Conservation (phyloP, 2,113 vertebrate genomes). For the Oncorhynchus tshawytscha region DNA sequence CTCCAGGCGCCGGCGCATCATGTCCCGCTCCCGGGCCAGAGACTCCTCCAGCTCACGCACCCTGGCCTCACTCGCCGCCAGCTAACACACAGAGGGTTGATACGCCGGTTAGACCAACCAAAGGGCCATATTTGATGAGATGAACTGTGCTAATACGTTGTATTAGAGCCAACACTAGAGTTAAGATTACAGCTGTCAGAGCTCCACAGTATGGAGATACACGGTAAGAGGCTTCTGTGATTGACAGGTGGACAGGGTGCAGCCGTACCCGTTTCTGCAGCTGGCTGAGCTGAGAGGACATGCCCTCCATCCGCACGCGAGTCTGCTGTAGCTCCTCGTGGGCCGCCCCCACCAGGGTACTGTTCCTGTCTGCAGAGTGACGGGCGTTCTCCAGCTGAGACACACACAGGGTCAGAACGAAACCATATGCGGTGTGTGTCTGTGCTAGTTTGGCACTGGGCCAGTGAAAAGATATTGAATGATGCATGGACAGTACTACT, state of each 20-base stretch:
- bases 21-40: conserved; percentile 81
- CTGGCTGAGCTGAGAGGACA: conserved; percentile 84
- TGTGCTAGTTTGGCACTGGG: not conserved
- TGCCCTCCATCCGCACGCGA: conserved; percentile 83
- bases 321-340: conserved; percentile 94
- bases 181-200: no score
- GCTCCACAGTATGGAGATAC: no score
- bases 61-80: conserved; percentile 84
- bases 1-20: conserved; percentile 80
- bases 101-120: not conserved
- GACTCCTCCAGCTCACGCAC: conserved; percentile 88
- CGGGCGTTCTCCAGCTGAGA: conserved; percentile 90
- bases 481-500: no score
- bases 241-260: no score
- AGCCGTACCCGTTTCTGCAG: conserved; percentile 89
- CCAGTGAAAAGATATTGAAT: no score
- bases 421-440: not conserved
- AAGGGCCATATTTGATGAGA: no score
- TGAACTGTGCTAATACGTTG: no score
- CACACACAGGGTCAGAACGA: not conserved
- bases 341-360: conserved; percentile 82
- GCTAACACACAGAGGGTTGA: conserved; percentile 55
- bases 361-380: conserved; percentile 87
- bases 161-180: no score
- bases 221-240: no score